Base-by-base conservation (phyloP, 2,797 vertebrate genomes). In the Chiroxiphia lanceolata region DNA sequence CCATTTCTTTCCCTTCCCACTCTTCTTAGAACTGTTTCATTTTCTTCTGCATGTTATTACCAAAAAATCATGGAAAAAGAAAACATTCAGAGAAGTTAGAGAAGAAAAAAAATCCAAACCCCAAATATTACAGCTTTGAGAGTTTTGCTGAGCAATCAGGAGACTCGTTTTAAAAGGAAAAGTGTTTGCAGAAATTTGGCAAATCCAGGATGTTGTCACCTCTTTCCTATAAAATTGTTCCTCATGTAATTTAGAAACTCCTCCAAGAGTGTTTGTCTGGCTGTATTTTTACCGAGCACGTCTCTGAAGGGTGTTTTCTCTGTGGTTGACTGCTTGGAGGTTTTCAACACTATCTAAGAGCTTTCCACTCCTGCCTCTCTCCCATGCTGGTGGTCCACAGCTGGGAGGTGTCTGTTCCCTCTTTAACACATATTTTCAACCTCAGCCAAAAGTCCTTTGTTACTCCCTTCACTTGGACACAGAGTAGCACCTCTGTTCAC, bases 121-220 rank as follows among this genome's bases (percentile, higher is more conserved):
- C 80, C 70, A 82, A 64, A 60, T 64, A 57, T 44, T 67, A 83
- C 31, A 75, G 48, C 36, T 91, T 36, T 42, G n/a, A 78, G 33
- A 68, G 60, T 90, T 95, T 57, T 74, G 81, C 85, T 91, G 84
- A 95, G 87, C 79, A 78, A 83, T 60, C 53, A 64, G 53, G 26
- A 90, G 59, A 22, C 25, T 87, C 50, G 15, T 91, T 91, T 87
- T 31, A 47, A 78, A 74, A 54, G 33, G 48, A 72, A 54, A 84
- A 84, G 70, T 8, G 21, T 68, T 90, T 72, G n/a, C 59, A 96
- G 85, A 91, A 93, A 77, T 93, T 57, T 80, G 68, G 83, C 65
- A 92, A 90, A 90, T 74, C 53, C 76, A 89, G 83, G 67, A 83
- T 54, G 44, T 87, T 96, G 60, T 84, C 91, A 87, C 86, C 74